Percentiles rank a stretch among this genome's conserved stretches.
Evolutionary conservation across 2,888 invertebrate genomes (phyloP).

Genomic region (Mesorhabditis belari): DNA sequence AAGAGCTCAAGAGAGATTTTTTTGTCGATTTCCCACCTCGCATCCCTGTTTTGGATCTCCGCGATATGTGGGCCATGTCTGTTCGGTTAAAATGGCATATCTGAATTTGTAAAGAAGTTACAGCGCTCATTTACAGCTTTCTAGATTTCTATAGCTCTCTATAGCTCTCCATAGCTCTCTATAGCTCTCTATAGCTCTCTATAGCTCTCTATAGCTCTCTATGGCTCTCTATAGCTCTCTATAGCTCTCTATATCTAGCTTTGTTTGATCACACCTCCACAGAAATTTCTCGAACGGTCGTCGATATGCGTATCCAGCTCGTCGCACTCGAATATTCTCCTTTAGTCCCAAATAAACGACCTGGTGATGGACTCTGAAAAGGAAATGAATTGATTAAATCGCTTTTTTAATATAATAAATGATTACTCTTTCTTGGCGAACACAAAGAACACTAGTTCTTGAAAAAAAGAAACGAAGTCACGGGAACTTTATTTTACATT

Average conservation of each 20-base stretch:
- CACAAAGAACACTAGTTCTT: no score
- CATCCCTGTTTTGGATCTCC: conserved; percentile 61
- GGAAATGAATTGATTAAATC: conserved; percentile 2
- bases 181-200: no score
- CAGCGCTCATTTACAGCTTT: not conserved
- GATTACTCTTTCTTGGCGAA: no score
- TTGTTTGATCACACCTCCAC: conserved; percentile 31
- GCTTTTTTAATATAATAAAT: conserved; percentile 50
- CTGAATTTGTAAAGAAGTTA: conserved; percentile 40
- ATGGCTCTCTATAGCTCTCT: no score
- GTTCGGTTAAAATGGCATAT: conserved; percentile 64
- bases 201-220: no score
- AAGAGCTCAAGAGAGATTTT: no score
- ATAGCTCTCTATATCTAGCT: not conserved
- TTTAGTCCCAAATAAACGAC: conserved; percentile 67
- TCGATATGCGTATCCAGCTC: conserved; percentile 67
- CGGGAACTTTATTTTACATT: no score
- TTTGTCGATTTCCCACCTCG: no score
- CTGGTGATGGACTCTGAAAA: conserved; percentile 63
- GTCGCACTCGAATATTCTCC: conserved; percentile 66
- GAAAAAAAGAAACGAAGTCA: no score
- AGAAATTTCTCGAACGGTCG: conserved; percentile 50
- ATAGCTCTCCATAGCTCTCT: no score
- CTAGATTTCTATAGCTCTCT: no score
- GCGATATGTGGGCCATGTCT: conserved; percentile 62